Evolutionary conservation across 2,797 vertebrate genomes (phyloP).

Genomic region (Microcaecilia unicolor): DNA sequence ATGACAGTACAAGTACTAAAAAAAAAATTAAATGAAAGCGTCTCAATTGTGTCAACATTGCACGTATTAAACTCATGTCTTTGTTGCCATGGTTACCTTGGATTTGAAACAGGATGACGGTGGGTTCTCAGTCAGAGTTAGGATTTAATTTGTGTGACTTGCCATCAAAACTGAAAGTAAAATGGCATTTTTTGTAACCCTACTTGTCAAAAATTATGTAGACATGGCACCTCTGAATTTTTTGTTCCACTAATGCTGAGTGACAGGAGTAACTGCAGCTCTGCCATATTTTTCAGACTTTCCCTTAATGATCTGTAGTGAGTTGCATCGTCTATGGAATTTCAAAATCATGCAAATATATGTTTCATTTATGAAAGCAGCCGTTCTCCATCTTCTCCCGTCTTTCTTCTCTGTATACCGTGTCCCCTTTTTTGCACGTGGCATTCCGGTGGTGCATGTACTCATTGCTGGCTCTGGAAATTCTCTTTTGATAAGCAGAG

Average conservation of each 20-base stretch:
- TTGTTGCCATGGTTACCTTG: constrained; percentile 7
- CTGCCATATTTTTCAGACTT: constrained; percentile 13
- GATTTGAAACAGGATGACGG: constrained; percentile 5
- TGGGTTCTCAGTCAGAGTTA: background rate
- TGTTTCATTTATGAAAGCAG: too few relatives aligned
- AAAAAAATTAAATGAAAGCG: background rate
- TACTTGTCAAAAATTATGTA: background rate
- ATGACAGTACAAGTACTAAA: too few relatives aligned
- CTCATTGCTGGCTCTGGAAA: too few relatives aligned
- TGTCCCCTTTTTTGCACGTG: too few relatives aligned
- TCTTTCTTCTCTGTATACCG: too few relatives aligned
- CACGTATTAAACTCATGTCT: constrained; percentile 1
- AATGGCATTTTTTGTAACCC: too few relatives aligned
- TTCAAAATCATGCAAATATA: too few relatives aligned
- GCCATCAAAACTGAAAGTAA: background rate
- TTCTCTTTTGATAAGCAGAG: too few relatives aligned
- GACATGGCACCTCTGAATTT: constrained; percentile 16
- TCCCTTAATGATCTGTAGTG: constrained; percentile 5
- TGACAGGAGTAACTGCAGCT: constrained; percentile 7
- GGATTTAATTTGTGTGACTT: constrained; percentile 15
- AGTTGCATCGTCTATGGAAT: too few relatives aligned
- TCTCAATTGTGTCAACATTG: constrained; percentile 1
- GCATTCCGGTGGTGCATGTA: too few relatives aligned
- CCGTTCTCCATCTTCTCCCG: too few relatives aligned
- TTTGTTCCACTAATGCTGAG: constrained; percentile 8